Base-by-base conservation (phyloP, 2,888 invertebrate genomes). In the Coleophora flavipennella region DNA sequence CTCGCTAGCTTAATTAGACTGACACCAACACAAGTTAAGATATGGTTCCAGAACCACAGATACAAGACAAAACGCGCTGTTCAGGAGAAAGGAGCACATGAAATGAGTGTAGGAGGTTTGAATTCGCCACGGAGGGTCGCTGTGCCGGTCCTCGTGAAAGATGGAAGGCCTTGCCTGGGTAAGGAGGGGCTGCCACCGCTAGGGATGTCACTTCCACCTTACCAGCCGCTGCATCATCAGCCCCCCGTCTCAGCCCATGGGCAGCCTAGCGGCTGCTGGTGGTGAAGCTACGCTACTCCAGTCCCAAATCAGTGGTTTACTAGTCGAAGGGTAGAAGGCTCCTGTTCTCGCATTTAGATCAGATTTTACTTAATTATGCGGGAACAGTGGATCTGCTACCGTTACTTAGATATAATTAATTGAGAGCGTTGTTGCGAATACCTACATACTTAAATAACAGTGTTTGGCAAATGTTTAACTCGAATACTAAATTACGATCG, bases 11-110 rank as follows among this genome's bases (percentile, higher is more conserved):
- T 97, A 58, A 99, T 99, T 49, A 89, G 96, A 41, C 86, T 99
- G 42, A 98, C 99, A 2, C 99, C 99, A 0, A 99, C 98, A 2
- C 99, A 99, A 85, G 94, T 94, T 37, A 98, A 98, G 81, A 99
- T 99, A 59, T 99, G 99, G 99, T 99, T 99, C 84, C 98, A 98
- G 74, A 98, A 98, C 75, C 99, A 99, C 72, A 91, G 97, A 64
- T 99, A 99, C 85, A 99, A 99, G 87, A 97, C 98, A 62, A 99
- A 99, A 81, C 87, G 99, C n/a, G 96, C 98, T 0, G 93, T 96
- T 42, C 96, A 95, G 63, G 99, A 99, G 75, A 94, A 97, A 73
- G 93, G 93, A 12, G 75, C 90, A 50, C 89, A 91, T 51, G 90
- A 92, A 44, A 77, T 88, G 54, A 88, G 87, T 38, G 88, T 88